phyloP scores from a whole-genome alignment of 2,888 invertebrate species.

The Apodemia hepburni region DNA sequence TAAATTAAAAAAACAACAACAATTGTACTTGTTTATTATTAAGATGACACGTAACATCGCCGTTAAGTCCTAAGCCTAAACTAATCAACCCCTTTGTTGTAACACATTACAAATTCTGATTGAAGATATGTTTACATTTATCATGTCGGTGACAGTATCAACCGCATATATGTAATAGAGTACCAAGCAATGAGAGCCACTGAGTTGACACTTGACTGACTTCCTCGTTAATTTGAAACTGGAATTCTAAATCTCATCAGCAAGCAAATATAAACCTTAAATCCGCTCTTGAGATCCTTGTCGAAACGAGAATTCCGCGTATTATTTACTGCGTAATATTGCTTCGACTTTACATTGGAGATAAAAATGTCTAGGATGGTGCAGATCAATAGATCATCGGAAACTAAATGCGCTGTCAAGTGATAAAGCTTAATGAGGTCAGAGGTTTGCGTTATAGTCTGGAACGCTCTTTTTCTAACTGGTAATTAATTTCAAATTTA shows the following conservation, averaged over 20 bases:
- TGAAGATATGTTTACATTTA: constrained; percentile 20
- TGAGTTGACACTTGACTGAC: constrained; percentile 67
- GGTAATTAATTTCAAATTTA: constrained; percentile 11
- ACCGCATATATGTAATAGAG: constrained; percentile 43
- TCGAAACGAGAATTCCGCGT: constrained; percentile 5
- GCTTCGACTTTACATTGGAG: constrained; percentile 54
- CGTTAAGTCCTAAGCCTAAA: neutral
- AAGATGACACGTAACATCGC: too few species aligned
- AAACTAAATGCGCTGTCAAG: constrained; percentile 34
- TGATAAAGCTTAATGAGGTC: constrained; percentile 17
- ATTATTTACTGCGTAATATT: constrained; percentile 39
- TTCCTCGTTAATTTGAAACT: constrained; percentile 69
- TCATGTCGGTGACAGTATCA: constrained; percentile 30
- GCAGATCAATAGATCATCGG: constrained; percentile 18
- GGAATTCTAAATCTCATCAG: constrained; percentile 43
- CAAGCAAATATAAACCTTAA: constrained; percentile 46
- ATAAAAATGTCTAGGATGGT: constrained; percentile 54
- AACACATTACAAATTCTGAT: neutral
- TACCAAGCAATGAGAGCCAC: constrained; percentile 46
- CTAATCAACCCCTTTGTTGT: neutral
- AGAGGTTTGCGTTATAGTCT: neutral
- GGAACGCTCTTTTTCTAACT: neutral
- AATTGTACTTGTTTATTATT: too few species aligned
- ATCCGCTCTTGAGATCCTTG: constrained; percentile 35
- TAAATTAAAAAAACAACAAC: too few species aligned